Conservation (phyloP, 2,113 vertebrate species). For the Labeo rohita region DNA sequence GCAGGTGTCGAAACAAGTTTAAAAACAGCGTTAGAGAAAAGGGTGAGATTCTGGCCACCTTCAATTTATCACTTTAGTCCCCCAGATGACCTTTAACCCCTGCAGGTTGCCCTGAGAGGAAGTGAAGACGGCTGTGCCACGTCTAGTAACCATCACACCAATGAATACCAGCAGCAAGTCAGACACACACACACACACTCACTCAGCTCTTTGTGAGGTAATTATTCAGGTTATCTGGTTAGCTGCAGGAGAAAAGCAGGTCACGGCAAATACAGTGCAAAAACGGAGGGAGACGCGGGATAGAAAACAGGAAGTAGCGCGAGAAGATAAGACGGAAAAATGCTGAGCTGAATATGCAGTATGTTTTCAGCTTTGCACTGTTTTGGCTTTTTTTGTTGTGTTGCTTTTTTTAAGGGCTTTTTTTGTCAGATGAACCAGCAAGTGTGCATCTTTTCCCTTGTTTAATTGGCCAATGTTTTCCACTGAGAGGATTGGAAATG, state of each 20-base stretch:
- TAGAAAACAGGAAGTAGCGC: constrained; percentile 26
- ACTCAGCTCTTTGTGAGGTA: constrained; percentile 38
- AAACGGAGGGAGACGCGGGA: background rate
- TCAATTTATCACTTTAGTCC: constrained; percentile 10
- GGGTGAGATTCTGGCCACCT: constrained; percentile 39
- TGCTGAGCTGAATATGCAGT: constrained; percentile 31
- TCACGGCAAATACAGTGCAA: constrained; percentile 31
- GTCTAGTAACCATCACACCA: constrained; percentile 49
- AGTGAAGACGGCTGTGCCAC: constrained; percentile 45
- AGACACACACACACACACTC: constrained; percentile 8
- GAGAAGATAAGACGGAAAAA: constrained; percentile 5
- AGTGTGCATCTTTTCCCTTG: constrained; percentile 59
- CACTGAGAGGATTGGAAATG: background rate
- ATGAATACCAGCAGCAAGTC: constrained; percentile 47
- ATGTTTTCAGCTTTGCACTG: constrained; percentile 35
- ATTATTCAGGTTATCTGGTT: constrained; percentile 49
- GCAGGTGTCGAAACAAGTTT: constrained; percentile 3
- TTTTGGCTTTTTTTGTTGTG: constrained; percentile 55
- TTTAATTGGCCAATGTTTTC: constrained; percentile 66
- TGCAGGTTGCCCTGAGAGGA: constrained; percentile 43
- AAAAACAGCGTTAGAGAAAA: background rate
- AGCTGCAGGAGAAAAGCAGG: constrained; percentile 36
- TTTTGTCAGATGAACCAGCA: constrained; percentile 71
- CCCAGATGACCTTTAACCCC: constrained; percentile 35
- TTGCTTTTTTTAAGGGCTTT: constrained; percentile 40